Evolutionary conservation across 2,888 invertebrate genomes (phyloP), one percentile per base, ranked within the genome.

Genomic region (Hypselothyrea guttata): DNA sequence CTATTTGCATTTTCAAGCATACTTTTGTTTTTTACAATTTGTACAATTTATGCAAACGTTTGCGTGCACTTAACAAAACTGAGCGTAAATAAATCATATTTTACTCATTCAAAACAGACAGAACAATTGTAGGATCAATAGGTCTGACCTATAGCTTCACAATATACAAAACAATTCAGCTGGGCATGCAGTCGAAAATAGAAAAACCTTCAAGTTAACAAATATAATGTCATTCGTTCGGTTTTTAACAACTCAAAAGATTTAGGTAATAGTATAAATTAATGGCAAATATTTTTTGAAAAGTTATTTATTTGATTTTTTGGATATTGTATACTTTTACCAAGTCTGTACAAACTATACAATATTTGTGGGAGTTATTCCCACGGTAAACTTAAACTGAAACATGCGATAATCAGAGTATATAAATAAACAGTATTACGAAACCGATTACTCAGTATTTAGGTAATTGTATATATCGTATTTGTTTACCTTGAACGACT

Each of bases 401-500:
- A 22, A 48, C 45, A 53, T 57, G 49, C 49, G 31, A 37, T 8
- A 34, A 30, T 31, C 7, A 38, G 4, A 22, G 22, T 34, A 9
- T 4, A 41, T 30, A 33, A n/a, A 54, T 27, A 13, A 48, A 44
- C 8, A n/a, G n/a, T n/a, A n/a, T n/a, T n/a, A 12, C 15, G 42
- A 33, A 9, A 1, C 18, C 7, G 7, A 38, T 8, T 38, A 38
- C 27, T 42, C 22, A 22, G 22, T 22, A 22, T 4, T 37, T 44
- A 42, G 4, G 9, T 15, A 28, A 13, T 30, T 28, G 15, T 27
- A 45, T 33, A 30, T 27, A 51, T 8, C 40, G 28, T 37, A 18
- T 22, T 33, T 13, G 33, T 47, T 84, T 84, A 84, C 84, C 84
- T 84, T 86, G 72, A 84, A 86, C 72, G 84, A 84, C 84, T 84